A percentile compares a stretch with the other conserved stretches of the same genome.
Conservation (phyloP, 2,888 invertebrate species). For the Melangyna quadrimaculata region DNA sequence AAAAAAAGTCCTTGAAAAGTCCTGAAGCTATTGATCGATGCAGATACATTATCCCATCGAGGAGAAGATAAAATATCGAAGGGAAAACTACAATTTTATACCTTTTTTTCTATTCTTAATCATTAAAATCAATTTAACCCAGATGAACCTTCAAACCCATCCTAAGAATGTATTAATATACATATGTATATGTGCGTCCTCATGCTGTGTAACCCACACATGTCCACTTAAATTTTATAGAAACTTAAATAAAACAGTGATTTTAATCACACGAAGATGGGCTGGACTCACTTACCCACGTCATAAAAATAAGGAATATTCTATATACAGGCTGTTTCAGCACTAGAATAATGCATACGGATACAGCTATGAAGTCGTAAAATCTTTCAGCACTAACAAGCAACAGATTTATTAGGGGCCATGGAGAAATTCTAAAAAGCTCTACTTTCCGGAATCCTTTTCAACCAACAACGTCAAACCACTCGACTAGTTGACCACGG, state of each 20-base stretch:
- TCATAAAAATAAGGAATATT: background rate
- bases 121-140: constrained; percentile 51
- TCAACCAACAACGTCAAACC: no score
- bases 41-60: constrained; percentile 2
- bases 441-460: background rate
- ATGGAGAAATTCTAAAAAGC: background rate
- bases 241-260: constrained; percentile 36
- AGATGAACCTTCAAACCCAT: background rate
- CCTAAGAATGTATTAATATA: background rate
- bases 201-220: background rate
- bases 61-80: background rate
- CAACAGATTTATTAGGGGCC: constrained; percentile 26
- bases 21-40: constrained; percentile 38
- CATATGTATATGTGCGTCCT: no score
- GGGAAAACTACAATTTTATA: background rate
- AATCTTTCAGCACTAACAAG: constrained; percentile 42
- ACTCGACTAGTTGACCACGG: background rate
- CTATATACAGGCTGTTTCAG: constrained; percentile 17
- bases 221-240: constrained; percentile 4
- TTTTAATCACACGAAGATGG: constrained; percentile 46
- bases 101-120: background rate
- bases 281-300: background rate
- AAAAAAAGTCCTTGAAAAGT: constrained; percentile 17
- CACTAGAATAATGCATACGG: constrained; percentile 6
- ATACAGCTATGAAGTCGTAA: constrained; percentile 1